Percentiles rank a stretch among this genome's conserved stretches.
Evolutionary conservation across 2,113 vertebrate species (phyloP).

Genomic region (Glaucomys volans): DNA sequence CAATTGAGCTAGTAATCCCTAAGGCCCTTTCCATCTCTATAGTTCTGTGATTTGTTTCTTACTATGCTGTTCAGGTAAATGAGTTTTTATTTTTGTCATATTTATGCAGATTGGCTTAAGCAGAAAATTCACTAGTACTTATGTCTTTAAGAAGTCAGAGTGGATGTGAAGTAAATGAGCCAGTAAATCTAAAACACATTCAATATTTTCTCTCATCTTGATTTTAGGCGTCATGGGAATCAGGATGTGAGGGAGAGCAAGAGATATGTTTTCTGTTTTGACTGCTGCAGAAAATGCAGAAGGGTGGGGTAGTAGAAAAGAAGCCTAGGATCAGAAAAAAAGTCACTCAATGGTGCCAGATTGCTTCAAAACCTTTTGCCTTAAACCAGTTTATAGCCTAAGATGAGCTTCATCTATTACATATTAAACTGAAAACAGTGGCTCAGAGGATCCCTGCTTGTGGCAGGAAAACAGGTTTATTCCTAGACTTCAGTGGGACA

Average conservation of each 20-base stretch:
- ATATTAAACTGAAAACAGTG: not conserved
- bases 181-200: conserved; percentile 54
- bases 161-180: conserved; percentile 54
- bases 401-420: not conserved
- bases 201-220: not conserved
- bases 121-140: conserved; percentile 54
- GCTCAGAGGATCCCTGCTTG: not conserved
- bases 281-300: not conserved
- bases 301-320: not conserved
- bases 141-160: conserved; percentile 53
- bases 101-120: conserved; percentile 61
- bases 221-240: not conserved
- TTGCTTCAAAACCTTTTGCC: conserved; percentile 21
- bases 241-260: not conserved
- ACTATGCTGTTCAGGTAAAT: conserved; percentile 26
- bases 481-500: not conserved
- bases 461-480: not conserved
- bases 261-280: not conserved
- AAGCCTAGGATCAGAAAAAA: not conserved
- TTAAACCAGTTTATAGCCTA: not conserved
- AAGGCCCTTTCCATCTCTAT: not conserved
- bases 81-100: conserved; percentile 64
- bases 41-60: conserved; percentile 15
- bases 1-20: not conserved
- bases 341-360: too few relatives aligned